Evolutionary conservation across 2,888 invertebrate genomes (phyloP).

Genomic region (Carcina quercana): DNA sequence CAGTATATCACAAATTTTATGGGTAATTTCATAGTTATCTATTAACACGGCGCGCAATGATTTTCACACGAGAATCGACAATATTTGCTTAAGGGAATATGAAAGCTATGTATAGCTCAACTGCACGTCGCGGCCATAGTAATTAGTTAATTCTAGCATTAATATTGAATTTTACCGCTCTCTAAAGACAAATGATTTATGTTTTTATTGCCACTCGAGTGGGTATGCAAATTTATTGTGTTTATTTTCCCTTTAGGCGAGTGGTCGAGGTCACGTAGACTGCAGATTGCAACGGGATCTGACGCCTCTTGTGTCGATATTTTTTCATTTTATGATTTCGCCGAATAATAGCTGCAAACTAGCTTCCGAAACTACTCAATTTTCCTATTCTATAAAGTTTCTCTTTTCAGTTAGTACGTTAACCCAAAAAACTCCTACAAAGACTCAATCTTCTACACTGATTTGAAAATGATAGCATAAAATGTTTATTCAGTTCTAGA

Average conservation of each 20-base stretch:
- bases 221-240: too few species aligned
- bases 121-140: too few species aligned
- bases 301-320: conserved; percentile 6
- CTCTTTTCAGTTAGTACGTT: background rate
- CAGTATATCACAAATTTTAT: conserved; percentile 39
- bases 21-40: conserved; percentile 10
- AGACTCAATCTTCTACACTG: too few species aligned
- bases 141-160: too few species aligned
- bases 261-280: conserved; percentile 6
- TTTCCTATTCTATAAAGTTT: background rate
- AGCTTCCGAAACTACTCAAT: background rate
- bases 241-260: background rate
- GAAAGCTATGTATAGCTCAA: too few species aligned
- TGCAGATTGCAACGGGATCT: conserved; percentile 10
- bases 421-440: too few species aligned
- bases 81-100: background rate
- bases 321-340: conserved; percentile 5
- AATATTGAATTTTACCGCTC: too few species aligned
- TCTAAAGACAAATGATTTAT: too few species aligned
- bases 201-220: too few species aligned
- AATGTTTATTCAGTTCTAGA: too few species aligned
- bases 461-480: too few species aligned
- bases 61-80: conserved; percentile 5
- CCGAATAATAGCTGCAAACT: conserved; percentile 2
- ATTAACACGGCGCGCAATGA: conserved; percentile 3